Base-by-base conservation (phyloP, 2,797 vertebrate genomes). In the Poliocrania exsul region DNA sequence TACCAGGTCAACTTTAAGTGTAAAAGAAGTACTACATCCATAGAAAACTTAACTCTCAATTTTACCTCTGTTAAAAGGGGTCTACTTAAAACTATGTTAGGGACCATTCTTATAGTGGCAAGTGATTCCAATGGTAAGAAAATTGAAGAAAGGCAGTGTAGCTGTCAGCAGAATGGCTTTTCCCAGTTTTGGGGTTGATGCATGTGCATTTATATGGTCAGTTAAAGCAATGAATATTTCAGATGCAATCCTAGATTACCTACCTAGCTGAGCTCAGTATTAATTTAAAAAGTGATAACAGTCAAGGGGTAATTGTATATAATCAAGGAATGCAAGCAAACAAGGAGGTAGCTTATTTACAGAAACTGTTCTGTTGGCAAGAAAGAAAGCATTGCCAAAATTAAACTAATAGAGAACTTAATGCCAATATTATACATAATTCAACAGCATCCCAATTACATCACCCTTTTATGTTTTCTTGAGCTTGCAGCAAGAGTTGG, bases 311-410 rank as follows among this genome's bases (percentile, higher is more conserved):
- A 93, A 93, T 84, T 86, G 81, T 62, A 90, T 66, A 93, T 56
- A 88, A 91, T 81, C 69, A 82, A 53, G 67, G 29, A 53, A 61
- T 15, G 19, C 47, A 81, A 91, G 66, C 79, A 94, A 95, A 95
- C 28, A 72, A 86, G 79, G 38, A 71, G 35, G 57, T 51, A 86
- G 73, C 58, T 93, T 92, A 90, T 90, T 95, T 88, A 95, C 90
- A 94, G 51, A 79, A 13, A 74, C 62, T 73, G 23, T 88, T 92
- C 44, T 72, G 24, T n/a, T 90, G 90, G 90, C 90, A 90, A 94
- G 82, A 91, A 69, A 88, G 77, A 4, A 84, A 86, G 56, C 78
- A 93, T 46, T 95, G 81, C 70, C 62, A 93, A 95, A 95, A 95
- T 83, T 69, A 91, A 96, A 93, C 57, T 81, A 81, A 91, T 19